Percentiles rank a stretch among this genome's conserved stretches.
Conservation (phyloP, 2,113 vertebrate genomes). For the Eupsittula cactorum region DNA sequence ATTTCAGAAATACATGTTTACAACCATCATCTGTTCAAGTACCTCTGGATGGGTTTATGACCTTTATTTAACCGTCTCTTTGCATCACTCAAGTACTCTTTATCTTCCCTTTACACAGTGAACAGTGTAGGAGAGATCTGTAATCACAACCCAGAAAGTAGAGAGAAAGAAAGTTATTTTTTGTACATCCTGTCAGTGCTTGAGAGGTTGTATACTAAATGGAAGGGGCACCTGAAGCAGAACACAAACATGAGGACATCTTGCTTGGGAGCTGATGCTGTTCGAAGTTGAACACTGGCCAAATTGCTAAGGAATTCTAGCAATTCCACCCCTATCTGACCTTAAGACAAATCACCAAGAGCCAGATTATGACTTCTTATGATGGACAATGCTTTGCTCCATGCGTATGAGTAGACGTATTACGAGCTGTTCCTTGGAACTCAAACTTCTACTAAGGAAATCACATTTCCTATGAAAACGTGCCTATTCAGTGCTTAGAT, state of each 20-base stretch:
- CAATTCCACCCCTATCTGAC: not conserved
- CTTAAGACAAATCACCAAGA: not conserved
- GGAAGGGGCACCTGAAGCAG: not conserved
- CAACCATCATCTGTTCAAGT: not conserved
- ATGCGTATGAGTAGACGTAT: rapidly evolving
- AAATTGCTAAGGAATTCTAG: not conserved
- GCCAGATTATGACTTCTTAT: not conserved
- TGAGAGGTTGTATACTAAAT: not conserved
- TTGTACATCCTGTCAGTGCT: not conserved
- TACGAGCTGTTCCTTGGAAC: not conserved
- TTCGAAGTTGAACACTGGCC: not conserved
- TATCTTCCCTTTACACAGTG: not conserved
- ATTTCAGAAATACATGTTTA: not conserved
- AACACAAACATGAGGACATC: not conserved
- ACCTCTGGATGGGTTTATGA: not conserved
- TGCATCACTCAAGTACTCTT: not conserved
- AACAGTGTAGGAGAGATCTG: not conserved
- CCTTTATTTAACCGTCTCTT: not conserved
- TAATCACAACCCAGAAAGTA: not conserved
- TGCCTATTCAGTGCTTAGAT: not conserved
- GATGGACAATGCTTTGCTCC: not conserved
- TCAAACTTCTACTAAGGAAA: not conserved
- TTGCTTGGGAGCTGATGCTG: not conserved
- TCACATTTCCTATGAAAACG: not conserved
- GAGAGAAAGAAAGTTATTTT: not conserved